A percentile compares a stretch with the other conserved stretches of the same genome.
Evolutionary conservation across 2,888 invertebrate species (phyloP).

Genomic region (Coecobrya sp.): DNA sequence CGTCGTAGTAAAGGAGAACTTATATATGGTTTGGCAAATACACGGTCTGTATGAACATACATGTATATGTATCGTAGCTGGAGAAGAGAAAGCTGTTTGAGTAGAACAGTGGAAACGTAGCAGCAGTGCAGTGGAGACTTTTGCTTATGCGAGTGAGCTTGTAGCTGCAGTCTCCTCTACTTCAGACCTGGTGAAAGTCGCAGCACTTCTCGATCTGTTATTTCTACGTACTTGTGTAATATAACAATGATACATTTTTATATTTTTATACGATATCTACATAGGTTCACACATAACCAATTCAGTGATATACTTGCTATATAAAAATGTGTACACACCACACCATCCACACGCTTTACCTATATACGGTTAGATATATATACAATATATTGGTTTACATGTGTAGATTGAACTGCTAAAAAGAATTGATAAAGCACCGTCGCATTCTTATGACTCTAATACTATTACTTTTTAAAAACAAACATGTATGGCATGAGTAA

Average conservation of each 20-base stretch:
- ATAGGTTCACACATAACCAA: not conserved
- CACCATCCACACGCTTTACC: not conserved
- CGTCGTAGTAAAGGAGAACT: constrained; percentile 6
- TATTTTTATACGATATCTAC: constrained; percentile 4
- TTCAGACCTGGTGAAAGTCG: constrained; percentile 37
- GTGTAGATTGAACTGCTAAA: not conserved
- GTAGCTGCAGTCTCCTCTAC: constrained; percentile 22
- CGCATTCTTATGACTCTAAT: constrained; percentile 30
- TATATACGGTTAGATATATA: too few relatives aligned
- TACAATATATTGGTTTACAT: not conserved
- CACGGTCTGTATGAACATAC: not conserved
- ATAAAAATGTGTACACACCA: constrained; percentile 35
- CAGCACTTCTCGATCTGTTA: constrained; percentile 42
- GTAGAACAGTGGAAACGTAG: constrained; percentile 1
- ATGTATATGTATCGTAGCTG: constrained; percentile 6
- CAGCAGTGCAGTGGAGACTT: constrained; percentile 36
- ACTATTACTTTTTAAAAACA: constrained; percentile 32
- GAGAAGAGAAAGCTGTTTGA: not conserved
- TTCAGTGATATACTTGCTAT: not conserved
- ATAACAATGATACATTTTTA: constrained; percentile 47
- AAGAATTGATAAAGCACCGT: constrained; percentile 48
- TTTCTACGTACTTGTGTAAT: constrained; percentile 26
- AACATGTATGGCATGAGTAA: constrained; percentile 5
- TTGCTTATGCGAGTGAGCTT: constrained; percentile 10
- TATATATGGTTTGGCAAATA: not conserved